These are phyloP conservation scores for Melangyna quadrimaculata DNA, from an alignment of 2,888 invertebrate genomes.

Conservation along the genomic window DNA sequence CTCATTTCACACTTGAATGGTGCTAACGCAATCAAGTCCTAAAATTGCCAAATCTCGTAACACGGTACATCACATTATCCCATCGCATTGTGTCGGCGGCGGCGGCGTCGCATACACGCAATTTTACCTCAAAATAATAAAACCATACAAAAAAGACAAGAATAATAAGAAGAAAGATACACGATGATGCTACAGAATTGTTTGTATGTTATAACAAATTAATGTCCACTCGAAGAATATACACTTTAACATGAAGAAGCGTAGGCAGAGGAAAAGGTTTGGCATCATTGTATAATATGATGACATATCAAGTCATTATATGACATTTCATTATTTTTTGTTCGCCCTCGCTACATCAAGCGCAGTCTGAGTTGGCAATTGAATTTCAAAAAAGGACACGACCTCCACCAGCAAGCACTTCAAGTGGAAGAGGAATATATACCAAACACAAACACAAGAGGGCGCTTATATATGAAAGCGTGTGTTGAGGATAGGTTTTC, in stretches of 20 bases:
- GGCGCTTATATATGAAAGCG: background rate
- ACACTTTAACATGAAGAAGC: slow-evolving; percentile 38
- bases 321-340: slow-evolving; percentile 11
- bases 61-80: slow-evolving; percentile 54
- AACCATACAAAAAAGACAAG: background rate
- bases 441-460: background rate
- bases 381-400: slow-evolving; percentile 59
- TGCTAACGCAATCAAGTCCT: slow-evolving; percentile 27
- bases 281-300: background rate
- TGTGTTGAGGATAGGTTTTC: background rate
- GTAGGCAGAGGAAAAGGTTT: background rate
- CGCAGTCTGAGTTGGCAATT: slow-evolving; percentile 52
- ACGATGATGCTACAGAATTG: slow-evolving; percentile 32
- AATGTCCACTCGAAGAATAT: slow-evolving; percentile 54
- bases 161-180: background rate
- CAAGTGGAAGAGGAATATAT: no score
- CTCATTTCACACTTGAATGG: slow-evolving; percentile 34
- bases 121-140: slow-evolving; percentile 41
- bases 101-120: slow-evolving; percentile 58
- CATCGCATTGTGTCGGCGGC: no score
- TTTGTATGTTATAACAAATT: slow-evolving; percentile 54
- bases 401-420: slow-evolving; percentile 12
- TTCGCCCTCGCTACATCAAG: slow-evolving; percentile 19
- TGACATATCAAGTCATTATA: slow-evolving; percentile 19
- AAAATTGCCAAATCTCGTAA: slow-evolving; percentile 22